These are phyloP conservation scores for Himalopsyche anomala DNA, from an alignment of 2,888 invertebrate genomes.

Conservation along the genomic window DNA sequence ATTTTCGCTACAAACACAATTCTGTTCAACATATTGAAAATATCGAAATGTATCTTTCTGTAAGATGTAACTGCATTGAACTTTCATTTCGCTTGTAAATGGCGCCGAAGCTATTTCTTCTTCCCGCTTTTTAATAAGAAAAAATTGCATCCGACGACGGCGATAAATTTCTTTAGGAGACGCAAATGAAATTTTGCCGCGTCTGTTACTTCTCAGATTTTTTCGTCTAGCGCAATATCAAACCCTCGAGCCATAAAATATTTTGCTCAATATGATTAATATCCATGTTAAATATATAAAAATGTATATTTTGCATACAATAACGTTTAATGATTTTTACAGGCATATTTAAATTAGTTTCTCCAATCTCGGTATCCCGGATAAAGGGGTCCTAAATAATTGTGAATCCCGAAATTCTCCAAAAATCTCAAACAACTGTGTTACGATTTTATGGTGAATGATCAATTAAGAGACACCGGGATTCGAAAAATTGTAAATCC, in stretches of 20 bases:
- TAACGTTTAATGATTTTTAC: too few relatives aligned
- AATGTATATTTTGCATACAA: too few relatives aligned
- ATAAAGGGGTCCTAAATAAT: too few relatives aligned
- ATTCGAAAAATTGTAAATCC: too few relatives aligned
- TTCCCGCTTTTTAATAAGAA: slow-evolving; percentile 47
- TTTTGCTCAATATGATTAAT: too few relatives aligned
- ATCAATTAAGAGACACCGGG: too few relatives aligned
- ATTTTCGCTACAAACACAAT: slow-evolving; percentile 3
- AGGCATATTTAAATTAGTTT: too few relatives aligned
- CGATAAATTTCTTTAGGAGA: slow-evolving; percentile 55
- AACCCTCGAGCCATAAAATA: background rate
- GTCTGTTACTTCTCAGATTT: slow-evolving; percentile 1
- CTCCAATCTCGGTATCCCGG: too few relatives aligned
- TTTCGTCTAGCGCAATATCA: background rate
- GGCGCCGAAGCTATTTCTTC: slow-evolving; percentile 18
- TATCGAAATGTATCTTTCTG: background rate
- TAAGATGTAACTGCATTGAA: slow-evolving; percentile 2
- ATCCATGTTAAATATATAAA: too few relatives aligned
- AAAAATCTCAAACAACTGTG: too few relatives aligned
- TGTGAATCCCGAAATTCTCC: too few relatives aligned
- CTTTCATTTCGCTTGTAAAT: slow-evolving; percentile 33
- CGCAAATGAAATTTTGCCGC: slow-evolving; percentile 59
- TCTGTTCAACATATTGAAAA: slow-evolving; percentile 30
- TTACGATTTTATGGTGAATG: too few relatives aligned
- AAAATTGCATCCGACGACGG: slow-evolving; percentile 60